Evolutionary conservation across 2,113 vertebrate species (phyloP), one percentile per base, ranked within the genome.

Genomic region (Myotis yumanensis): DNA sequence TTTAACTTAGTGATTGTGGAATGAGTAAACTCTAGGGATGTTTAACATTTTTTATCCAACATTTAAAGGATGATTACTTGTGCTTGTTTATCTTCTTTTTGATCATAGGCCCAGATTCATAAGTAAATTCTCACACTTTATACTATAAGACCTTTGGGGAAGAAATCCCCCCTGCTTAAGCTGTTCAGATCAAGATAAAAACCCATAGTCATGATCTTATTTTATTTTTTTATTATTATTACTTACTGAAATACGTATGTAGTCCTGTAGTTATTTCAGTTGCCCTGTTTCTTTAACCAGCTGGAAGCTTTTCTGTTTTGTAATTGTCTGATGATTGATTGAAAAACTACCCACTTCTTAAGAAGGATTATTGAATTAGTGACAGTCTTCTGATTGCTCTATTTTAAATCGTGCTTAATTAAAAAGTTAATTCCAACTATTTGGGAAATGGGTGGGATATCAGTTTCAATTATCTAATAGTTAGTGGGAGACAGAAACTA

Each of bases 391-490:
- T 81, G 48, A 64, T 52, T 37, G 75, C 57, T 76, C 37, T 79
- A 12, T 48, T 89, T 91, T 72, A 84, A 79, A 77, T 57, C 48
- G 37, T 35, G 32, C 59, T 86, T 93, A 80, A 75, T 95, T 91
- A 80, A 72, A 86, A 96, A 91, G 57, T 90, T 76, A 76, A 76
- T 95, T 77, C 54, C 20, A 94, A 57, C n/a, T 81, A 37, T 87
- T 86, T 82, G 81, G 40, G 37, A 96, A 92, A 72, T 37, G 85
- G 22, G 28, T 79, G 12, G 40, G 18, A 51, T 90, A 89, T 76
- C 52, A 54, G 72, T 81, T 94, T 90, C 64, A 94, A 76, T 89
- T 93, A 54, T 76, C 62, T 76, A 48, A n/a, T n/a, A 76, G 72
- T 66, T n/a, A 72, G 75, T 51, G 1, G 40, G 25, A 90, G 37